Conservation (phyloP, 1,140 invertebrate genomes). For the Cepaea nemoralis region DNA sequence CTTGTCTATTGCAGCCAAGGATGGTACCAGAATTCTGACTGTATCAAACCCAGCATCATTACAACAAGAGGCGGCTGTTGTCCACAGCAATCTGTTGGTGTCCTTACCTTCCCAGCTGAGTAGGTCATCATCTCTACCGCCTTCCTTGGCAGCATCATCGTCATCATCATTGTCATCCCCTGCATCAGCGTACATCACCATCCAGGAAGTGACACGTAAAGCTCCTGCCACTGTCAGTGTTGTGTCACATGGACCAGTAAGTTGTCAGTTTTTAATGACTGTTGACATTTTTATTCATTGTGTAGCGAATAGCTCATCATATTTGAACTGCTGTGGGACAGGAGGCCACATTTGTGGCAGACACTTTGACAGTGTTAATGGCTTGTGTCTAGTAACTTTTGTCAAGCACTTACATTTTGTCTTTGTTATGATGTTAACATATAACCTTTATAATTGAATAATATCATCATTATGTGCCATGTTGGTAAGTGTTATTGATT, state of each 20-base stretch:
- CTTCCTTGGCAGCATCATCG: not conserved
- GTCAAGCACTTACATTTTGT: no score
- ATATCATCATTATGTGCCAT: no score
- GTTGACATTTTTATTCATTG: no score
- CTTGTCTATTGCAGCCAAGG: constrained; percentile 20
- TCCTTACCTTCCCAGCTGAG: constrained; percentile 31
- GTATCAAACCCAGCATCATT: constrained; percentile 31
- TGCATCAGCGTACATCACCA: constrained; percentile 5
- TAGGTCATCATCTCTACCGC: not conserved
- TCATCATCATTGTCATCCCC: not conserved
- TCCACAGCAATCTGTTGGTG: constrained; percentile 24
- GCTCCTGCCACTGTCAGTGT: constrained; percentile 15
- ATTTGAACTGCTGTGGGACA: no score
- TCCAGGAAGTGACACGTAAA: constrained; percentile 15
- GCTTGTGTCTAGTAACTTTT: no score
- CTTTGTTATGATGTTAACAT: no score
- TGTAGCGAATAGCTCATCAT: no score
- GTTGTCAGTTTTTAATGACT: not conserved
- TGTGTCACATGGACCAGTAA: constrained; percentile 16
- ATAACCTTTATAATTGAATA: no score
- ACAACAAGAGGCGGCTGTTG: constrained; percentile 1
- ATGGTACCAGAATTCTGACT: constrained; percentile 37
- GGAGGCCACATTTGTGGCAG: no score
- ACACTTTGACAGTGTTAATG: no score
- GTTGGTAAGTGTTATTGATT: no score